Base-by-base conservation (phyloP, 2,113 vertebrate species). In the Cervus canadensis region DNA sequence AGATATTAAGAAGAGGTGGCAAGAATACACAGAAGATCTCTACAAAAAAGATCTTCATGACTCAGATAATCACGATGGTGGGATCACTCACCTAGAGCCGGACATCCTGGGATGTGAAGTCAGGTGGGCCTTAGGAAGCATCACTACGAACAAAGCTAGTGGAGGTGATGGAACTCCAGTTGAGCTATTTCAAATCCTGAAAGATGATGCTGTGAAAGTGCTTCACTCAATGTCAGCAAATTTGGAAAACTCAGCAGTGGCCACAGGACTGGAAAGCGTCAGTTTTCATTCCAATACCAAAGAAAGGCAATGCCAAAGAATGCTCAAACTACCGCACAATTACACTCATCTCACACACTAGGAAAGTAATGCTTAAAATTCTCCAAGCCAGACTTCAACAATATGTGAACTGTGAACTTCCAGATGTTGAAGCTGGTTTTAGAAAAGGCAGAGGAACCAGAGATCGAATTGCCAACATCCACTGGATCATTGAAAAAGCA, bases 41-140 rank as follows among this genome's bases (percentile, higher is more conserved):
- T 9, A 64, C 33, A 64, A n/a, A 64, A 64, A n/a, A 64, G 33
- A n/a, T 64, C 33, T n/a, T n/a, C 62, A 64, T 4, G 2, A 19
- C 33, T 1, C 16, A 64, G 15, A 19, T 17, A 64, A 30, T 4
- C 62, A n/a, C 0, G 2, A n/a, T n/a, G 33, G 16, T 64, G 33
- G n/a, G 16, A n/a, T 64, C 62, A 64, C 15, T 64, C 3, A 64
- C 62, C 62, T n/a, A n/a, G 33, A 64, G 62, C 33, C 62, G n/a
- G 62, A 9, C 62, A n/a, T 64, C 33, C 33, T 64, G 62, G 33
- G n/a, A 64, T n/a, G 16, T 19, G 33, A 64, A 64, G 16, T 64
- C 62, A 64, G n/a, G 62, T 64, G 62, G 62, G 7, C 3, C 33
- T 33, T 64, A 64, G 15, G 1, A 64, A n/a, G 15, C 15, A 33